Evolutionary conservation across 2,888 invertebrate species (phyloP).

Genomic region (Meghimatium bilineatum): DNA sequence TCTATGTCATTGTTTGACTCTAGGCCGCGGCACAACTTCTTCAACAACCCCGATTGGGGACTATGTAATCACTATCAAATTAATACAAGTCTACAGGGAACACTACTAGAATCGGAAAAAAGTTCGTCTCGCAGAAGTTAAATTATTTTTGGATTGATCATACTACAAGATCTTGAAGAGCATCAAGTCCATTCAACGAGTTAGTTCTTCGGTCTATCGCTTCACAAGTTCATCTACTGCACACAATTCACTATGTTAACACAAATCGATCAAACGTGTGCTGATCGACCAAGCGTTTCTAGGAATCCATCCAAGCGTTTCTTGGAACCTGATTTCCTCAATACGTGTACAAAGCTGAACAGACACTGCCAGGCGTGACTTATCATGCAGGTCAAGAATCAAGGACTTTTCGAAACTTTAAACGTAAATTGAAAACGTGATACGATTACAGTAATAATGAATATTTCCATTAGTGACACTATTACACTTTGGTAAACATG

Average conservation of each 20-base stretch:
- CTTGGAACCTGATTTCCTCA: background rate
- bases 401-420: background rate
- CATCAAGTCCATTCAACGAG: conserved; percentile 14
- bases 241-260: background rate
- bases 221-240: conserved; percentile 19
- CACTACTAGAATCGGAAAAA: background rate
- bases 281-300: conserved; percentile 27
- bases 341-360: background rate
- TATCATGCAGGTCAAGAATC: conserved; percentile 6
- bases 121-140: conserved; percentile 10
- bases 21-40: background rate
- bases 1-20: background rate
- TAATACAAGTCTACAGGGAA: background rate
- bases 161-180: conserved; percentile 14
- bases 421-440: no score
- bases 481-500: conserved; percentile 1
- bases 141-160: conserved; percentile 5
- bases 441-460: background rate
- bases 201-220: conserved; percentile 21
- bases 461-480: background rate
- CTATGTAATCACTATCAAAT: background rate
- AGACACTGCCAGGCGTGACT: conserved; percentile 16
- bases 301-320: conserved; percentile 19
- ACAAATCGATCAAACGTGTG: background rate
- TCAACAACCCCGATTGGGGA: background rate